Conservation (phyloP, 2,797 vertebrate genomes). For the Enteromius anoplus region DNA sequence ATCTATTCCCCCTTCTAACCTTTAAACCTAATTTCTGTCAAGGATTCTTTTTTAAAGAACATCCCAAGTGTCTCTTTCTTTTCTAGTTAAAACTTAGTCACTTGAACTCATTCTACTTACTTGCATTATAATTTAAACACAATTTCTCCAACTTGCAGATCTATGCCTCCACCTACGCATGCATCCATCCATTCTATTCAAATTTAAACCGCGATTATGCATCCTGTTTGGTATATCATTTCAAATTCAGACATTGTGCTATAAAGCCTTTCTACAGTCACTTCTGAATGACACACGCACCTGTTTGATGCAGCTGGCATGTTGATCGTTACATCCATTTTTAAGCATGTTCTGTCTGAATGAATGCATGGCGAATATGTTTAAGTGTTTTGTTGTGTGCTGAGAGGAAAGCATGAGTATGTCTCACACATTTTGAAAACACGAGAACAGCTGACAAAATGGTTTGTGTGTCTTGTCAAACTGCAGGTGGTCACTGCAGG, state of each 20-base stretch:
- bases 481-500: slow-evolving; percentile 29
- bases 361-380: neutral
- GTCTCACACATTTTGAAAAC: slow-evolving; percentile 13
- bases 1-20: no score
- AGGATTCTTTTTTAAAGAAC: neutral
- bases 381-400: slow-evolving; percentile 4
- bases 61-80: neutral
- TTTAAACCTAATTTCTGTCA: no score
- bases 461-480: slow-evolving; percentile 4
- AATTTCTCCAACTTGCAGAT: neutral
- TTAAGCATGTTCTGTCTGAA: neutral
- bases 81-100: neutral
- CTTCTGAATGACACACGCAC: neutral
- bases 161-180: neutral
- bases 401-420: neutral
- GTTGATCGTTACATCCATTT: neutral
- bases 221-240: neutral
- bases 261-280: neutral
- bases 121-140: no score
- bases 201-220: no score
- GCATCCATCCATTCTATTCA: neutral
- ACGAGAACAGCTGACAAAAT: slow-evolving; percentile 14
- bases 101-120: neutral
- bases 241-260: neutral
- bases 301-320: neutral